Evolutionary conservation across 2,113 vertebrate genomes (phyloP), one percentile per base, ranked within the genome.

Genomic region (Peucedramus taeniatus): DNA sequence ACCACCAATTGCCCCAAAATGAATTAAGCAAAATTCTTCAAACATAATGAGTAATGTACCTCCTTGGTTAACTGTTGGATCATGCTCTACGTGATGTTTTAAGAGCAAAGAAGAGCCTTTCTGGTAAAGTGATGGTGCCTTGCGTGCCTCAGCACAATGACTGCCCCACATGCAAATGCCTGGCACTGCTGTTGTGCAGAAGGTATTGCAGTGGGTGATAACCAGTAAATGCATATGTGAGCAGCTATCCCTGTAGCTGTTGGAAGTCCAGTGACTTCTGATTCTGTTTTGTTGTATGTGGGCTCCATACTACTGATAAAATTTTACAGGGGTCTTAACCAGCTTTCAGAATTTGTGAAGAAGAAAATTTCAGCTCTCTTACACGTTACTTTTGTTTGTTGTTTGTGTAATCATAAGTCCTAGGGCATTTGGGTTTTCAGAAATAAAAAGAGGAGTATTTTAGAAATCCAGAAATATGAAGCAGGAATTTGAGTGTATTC

Each of bases 121-220:
- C 20, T 21, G 28, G 31, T 79, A 10, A 76, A 94, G 60, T 6
- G 37, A 8, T 27, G 17, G 35, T 31, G 17, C 49, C 42, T 70
- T 12, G 3, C 0, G 2, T 45, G 42, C 45, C 6, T 11, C 11
- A 54, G 56, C 60, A 37, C 44, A 44, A 4, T 2, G 3, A 39
- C 44, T 84, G 10, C 24, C 33, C 7, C 19, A 14, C 5, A 0
- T 64, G 30, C 10, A 39, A 40, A 37, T 39, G 21, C 16, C 16
- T 15, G n/a, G 3, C 7, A 1, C 37, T 53, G 40, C 82, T 87
- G 42, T n/a, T 64, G 57, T 68, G 44, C 44, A 28, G 44, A 59
- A 74, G 33, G 45, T 50, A 13, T 37, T 59, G 84, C 61, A 54
- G 1, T 66, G 51, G 17, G 13, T 86, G 31, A 40, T 27, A 51